Evolutionary conservation across 2,113 vertebrate genomes (phyloP).

Genomic region (Chamaetylas fuelleborni): DNA sequence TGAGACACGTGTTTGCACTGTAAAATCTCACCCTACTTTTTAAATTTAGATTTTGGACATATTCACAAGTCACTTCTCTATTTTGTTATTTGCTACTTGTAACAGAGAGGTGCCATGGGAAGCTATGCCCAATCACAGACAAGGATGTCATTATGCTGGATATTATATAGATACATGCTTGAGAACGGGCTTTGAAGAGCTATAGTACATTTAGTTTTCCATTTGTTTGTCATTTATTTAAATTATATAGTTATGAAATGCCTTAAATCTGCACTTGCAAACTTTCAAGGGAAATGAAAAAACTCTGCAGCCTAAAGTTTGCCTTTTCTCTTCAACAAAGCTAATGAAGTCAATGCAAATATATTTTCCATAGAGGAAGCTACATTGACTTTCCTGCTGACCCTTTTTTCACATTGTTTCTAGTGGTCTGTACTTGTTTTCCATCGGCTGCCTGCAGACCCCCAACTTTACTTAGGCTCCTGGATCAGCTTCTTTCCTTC

Average conservation of each 20-base stretch:
- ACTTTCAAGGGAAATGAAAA: neutral
- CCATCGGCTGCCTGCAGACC: neutral
- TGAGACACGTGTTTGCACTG: neutral
- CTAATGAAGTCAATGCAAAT: neutral
- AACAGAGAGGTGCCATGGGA: neutral
- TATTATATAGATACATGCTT: neutral
- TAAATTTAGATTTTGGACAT: neutral
- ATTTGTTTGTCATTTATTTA: neutral
- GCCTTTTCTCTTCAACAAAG: neutral
- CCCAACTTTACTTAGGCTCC: neutral
- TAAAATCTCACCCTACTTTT: neutral
- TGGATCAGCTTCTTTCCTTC: neutral
- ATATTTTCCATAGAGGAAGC: conserved; percentile 2
- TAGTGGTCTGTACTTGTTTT: neutral
- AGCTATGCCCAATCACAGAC: neutral
- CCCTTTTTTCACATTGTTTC: neutral
- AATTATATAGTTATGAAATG: neutral
- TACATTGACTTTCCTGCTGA: neutral
- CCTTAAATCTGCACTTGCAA: neutral
- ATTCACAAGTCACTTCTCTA: neutral
- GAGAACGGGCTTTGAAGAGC: neutral
- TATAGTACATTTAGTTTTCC: neutral
- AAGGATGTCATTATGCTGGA: neutral
- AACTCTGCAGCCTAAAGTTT: neutral
- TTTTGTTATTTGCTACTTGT: neutral